A percentile compares a stretch with the other conserved stretches of the same genome.
phyloP scores from a whole-genome alignment of 1,140 invertebrate genomes.

The Fopius arisanus region DNA sequence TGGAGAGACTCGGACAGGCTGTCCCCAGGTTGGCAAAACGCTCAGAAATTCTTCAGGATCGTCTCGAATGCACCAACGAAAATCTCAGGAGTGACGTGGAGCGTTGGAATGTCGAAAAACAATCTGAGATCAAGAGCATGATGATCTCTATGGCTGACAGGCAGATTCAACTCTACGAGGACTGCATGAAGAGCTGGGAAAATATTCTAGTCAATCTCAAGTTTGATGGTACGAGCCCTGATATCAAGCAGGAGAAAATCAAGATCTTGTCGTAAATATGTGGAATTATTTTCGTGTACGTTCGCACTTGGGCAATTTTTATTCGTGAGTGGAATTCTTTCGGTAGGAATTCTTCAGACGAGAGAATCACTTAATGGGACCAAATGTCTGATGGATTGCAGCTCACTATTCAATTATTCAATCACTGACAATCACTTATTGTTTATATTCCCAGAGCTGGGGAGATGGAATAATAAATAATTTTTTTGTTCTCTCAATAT shows the following conservation, averaged over 20 bases:
- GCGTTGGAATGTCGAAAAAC: conserved; percentile 76
- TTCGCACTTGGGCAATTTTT: no score
- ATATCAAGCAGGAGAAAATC: conserved; percentile 33
- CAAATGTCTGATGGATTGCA: no score
- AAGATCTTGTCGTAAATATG: conserved; percentile 5
- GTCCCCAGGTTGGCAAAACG: conserved; percentile 68
- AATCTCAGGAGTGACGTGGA: conserved; percentile 76
- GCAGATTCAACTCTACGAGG: conserved; percentile 75
- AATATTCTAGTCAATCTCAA: conserved; percentile 62
- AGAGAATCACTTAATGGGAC: no score
- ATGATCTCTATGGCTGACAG: conserved; percentile 72
- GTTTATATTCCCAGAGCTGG: no score
- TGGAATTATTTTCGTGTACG: not conserved
- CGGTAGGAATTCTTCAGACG: no score
- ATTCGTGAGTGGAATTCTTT: no score
- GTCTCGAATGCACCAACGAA: conserved; percentile 76
- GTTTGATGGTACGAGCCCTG: conserved; percentile 47
- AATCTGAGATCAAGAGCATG: conserved; percentile 73
- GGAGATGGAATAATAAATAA: no score
- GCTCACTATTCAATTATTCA: no score
- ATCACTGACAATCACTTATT: no score
- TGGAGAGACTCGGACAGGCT: conserved; percentile 65
- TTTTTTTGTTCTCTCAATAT: no score
- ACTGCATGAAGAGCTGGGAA: conserved; percentile 72
- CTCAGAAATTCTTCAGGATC: conserved; percentile 71